phyloP scores from a whole-genome alignment of 2,888 invertebrate genomes.

The Elysia crispata region DNA sequence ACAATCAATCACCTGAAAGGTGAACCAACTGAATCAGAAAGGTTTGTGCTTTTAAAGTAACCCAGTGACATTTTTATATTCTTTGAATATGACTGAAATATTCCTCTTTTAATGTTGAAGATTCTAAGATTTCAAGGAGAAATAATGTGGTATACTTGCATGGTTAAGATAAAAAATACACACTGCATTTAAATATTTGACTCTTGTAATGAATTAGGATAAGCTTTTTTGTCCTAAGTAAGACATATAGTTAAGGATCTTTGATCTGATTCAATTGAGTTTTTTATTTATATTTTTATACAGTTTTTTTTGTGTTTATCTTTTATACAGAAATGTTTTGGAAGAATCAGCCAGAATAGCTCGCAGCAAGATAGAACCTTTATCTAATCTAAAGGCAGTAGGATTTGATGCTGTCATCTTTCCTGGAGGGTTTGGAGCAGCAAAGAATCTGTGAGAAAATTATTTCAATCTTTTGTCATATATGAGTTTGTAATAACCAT shows the following conservation, averaged over 20 bases:
- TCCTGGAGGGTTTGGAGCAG: slow-evolving; percentile 82
- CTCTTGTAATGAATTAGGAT: too few species aligned
- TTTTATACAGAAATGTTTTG: slow-evolving; percentile 78
- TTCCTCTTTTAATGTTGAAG: not conserved
- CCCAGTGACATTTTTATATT: not conserved
- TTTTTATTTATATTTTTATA: not conserved
- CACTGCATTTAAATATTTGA: too few species aligned
- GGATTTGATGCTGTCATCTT: slow-evolving; percentile 80
- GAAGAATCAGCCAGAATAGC: slow-evolving; percentile 81
- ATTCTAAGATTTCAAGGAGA: not conserved
- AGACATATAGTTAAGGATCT: not conserved
- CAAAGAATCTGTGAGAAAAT: slow-evolving; percentile 80
- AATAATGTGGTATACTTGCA: not conserved
- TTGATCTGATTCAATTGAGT: not conserved
- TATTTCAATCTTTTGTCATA: slow-evolving; percentile 36
- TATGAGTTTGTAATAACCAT: slow-evolving; percentile 72
- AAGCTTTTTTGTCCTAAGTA: too few species aligned
- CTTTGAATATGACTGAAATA: not conserved
- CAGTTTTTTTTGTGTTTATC: not conserved
- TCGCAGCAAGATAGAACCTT: slow-evolving; percentile 76
- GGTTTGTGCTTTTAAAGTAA: slow-evolving; percentile 54
- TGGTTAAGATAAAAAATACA: too few species aligned
- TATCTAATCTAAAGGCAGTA: slow-evolving; percentile 77
- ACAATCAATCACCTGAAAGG: slow-evolving; percentile 79
- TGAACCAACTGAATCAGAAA: slow-evolving; percentile 63